Evolutionary conservation across 2,797 vertebrate species (phyloP).

Genomic region (Gymnothorax javanicus): DNA sequence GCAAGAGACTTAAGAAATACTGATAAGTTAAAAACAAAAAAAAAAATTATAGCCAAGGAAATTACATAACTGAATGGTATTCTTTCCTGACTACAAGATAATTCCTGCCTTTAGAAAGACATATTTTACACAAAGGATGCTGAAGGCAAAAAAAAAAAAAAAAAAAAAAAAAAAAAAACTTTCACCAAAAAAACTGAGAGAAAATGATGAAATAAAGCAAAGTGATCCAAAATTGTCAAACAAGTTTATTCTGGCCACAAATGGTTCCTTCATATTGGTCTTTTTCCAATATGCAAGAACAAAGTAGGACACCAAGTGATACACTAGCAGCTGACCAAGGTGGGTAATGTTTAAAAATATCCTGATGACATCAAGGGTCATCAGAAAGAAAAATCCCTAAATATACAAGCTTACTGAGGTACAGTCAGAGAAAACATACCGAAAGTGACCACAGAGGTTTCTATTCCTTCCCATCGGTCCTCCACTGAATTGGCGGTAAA

Average conservation of each 20-base stretch:
- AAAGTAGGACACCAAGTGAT: not conserved
- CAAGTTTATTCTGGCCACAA: no score
- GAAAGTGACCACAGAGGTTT: constrained; percentile 77
- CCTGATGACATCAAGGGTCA: not conserved
- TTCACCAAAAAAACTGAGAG: not conserved
- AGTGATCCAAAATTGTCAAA: not conserved
- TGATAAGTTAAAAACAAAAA: not conserved
- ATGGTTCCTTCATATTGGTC: not conserved
- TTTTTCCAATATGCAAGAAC: not conserved
- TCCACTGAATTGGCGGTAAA: not conserved
- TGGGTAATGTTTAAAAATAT: not conserved
- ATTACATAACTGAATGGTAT: not conserved
- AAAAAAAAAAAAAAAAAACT: not conserved
- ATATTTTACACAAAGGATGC: not conserved
- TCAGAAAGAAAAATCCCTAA: not conserved
- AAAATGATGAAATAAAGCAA: not conserved
- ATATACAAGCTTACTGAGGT: not conserved
- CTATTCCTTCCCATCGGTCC: constrained; percentile 71
- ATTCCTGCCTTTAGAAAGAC: not conserved
- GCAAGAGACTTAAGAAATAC: not conserved
- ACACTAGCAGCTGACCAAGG: not conserved
- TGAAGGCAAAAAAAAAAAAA: not conserved
- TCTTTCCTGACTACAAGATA: not conserved
- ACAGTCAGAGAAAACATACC: constrained; percentile 53
- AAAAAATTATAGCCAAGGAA: not conserved